phyloP scores from a whole-genome alignment of 2,797 vertebrate species.

The Percopsis omiscomaycus region DNA sequence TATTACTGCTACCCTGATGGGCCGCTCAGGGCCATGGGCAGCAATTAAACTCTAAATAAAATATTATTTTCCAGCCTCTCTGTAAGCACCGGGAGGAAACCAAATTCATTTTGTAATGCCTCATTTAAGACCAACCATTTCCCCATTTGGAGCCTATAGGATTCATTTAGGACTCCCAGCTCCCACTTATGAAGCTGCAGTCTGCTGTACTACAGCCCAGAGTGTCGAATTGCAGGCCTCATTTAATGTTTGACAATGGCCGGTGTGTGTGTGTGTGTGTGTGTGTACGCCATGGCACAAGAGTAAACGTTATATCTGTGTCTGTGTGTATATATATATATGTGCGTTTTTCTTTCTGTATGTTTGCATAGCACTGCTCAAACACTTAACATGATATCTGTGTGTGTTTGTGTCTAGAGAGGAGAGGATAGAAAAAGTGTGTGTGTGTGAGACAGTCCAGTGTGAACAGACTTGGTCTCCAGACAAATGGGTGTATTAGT shows the following conservation, averaged over 20 bases:
- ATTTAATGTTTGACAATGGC: slow-evolving; percentile 55
- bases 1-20: slow-evolving; percentile 70
- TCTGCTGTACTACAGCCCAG: slow-evolving; percentile 51
- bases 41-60: slow-evolving; percentile 78
- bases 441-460: slow-evolving; percentile 34
- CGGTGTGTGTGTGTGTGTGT: neutral
- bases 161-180: slow-evolving; percentile 58
- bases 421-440: neutral
- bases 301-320: neutral
- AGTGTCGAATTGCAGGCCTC: slow-evolving; percentile 54
- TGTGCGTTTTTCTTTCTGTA: neutral
- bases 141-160: slow-evolving; percentile 60
- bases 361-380: neutral
- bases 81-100: slow-evolving; percentile 59
- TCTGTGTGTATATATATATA: neutral
- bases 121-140: slow-evolving; percentile 67
- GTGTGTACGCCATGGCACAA: neutral
- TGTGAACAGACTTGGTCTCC: slow-evolving; percentile 23
- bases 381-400: slow-evolving; percentile 8
- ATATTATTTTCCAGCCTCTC: slow-evolving; percentile 67
- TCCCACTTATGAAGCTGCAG: slow-evolving; percentile 51
- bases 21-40: slow-evolving; percentile 66
- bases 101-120: slow-evolving; percentile 68
- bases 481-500: slow-evolving; percentile 67
- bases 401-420: neutral